These are phyloP conservation scores for Amitus sp. DNA, from an alignment of 2,888 invertebrate genomes.

Conservation along the genomic window DNA sequence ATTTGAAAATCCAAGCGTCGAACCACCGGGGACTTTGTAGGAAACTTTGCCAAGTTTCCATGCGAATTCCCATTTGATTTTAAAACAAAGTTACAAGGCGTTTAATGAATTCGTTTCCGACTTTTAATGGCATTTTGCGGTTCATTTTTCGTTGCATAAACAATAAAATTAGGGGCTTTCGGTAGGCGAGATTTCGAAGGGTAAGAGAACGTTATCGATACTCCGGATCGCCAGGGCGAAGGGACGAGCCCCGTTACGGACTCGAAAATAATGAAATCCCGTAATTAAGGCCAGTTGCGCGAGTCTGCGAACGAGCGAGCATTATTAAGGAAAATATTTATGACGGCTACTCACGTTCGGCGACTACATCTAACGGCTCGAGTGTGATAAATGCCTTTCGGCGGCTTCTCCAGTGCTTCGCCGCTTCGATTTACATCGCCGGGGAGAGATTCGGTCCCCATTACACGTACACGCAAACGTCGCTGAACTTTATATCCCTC, in stretches of 20 bases:
- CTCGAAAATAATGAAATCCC: constrained; percentile 21
- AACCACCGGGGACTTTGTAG: neutral
- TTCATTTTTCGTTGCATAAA: neutral
- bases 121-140: neutral
- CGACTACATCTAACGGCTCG: constrained; percentile 25
- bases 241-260: constrained; percentile 3
- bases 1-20: neutral
- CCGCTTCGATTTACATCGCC: constrained; percentile 17
- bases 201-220: constrained; percentile 16
- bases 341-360: constrained; percentile 26
- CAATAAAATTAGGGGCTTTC: neutral
- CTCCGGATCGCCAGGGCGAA: constrained; percentile 8
- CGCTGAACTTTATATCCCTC: constrained; percentile 13
- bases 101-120: neutral
- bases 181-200: neutral
- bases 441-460: constrained; percentile 7
- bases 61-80: neutral
- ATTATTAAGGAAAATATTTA: constrained; percentile 34
- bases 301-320: constrained; percentile 25
- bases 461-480: constrained; percentile 9
- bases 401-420: constrained; percentile 22
- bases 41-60: neutral
- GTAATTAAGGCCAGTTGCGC: constrained; percentile 18
- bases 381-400: constrained; percentile 33
- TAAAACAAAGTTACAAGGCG: neutral